Evolutionary conservation across 2,797 vertebrate genomes (phyloP), one percentile per base, ranked within the genome.

Genomic region (Characodon lateralis): DNA sequence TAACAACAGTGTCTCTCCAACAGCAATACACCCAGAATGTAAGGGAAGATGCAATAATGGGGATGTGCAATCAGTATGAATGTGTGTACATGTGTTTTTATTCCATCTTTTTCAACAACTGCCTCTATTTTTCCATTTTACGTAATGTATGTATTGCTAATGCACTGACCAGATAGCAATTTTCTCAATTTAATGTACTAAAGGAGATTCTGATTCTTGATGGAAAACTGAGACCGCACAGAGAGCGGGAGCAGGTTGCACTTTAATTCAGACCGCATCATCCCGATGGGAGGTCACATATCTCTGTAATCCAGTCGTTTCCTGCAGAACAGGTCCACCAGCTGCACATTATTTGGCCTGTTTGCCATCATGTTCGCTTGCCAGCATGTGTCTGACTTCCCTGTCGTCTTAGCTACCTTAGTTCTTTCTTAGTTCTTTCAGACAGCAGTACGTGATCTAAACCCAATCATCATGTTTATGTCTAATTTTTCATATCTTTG

Each of bases 261-360:
- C 9, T 24, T 61, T 43, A 51, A 24, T 28, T 51, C 20, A 76
- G 72, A 18, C 39, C 1, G 73, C 72, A 74, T 61, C 79, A 22
- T 59, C 77, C 79, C 26, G 70, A 6, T 72, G 56, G 50, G 66
- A 72, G 71, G 72, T 46, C 55, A 73, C 68, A 72, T 13, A 14
- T 74, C 48, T 78, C 58, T 48, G 6, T n/a, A 65, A 83, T 35
- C 18, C 56, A 48, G 39, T 10, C 55, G 39, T 9, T n/a, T 41
- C 79, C 73, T 26, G 14, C 68, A 65, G 80, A 58, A 63, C 78
- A 61, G 76, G 35, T 80, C 39, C 22, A 79, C 65, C 48, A 85
- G 69, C 76, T 72, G 26, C 77, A 53, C 83, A 53, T 46, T 16
- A 73, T 80, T 76, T 68, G 59, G 73, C 78, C 74, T 26, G 5